phyloP scores from a whole-genome alignment of 2,797 vertebrate species.

The Thamnophis elegans region DNA sequence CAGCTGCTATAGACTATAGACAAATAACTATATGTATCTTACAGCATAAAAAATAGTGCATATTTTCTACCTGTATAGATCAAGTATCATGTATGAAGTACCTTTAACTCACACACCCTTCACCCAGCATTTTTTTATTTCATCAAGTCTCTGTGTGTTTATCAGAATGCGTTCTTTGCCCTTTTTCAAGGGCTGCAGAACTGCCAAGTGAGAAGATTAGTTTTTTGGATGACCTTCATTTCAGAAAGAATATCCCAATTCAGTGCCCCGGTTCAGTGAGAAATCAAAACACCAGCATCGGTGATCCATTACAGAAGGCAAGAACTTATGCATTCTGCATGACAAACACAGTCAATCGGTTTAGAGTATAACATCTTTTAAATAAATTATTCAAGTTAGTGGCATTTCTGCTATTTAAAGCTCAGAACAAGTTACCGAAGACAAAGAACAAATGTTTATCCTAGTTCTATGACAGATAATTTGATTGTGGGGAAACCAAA shows the following conservation, averaged over 20 bases:
- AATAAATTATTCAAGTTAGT: neutral
- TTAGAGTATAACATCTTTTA: neutral
- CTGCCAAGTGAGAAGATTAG: conserved; percentile 7
- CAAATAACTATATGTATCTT: neutral
- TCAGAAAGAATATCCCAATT: neutral
- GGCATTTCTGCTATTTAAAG: neutral
- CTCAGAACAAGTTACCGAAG: neutral
- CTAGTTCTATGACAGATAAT: neutral
- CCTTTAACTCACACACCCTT: neutral
- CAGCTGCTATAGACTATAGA: neutral
- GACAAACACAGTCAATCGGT: neutral
- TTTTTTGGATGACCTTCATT: conserved; percentile 25
- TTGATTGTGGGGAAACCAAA: neutral
- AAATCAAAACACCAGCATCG: conserved; percentile 21
- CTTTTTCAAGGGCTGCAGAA: conserved; percentile 36
- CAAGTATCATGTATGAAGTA: neutral
- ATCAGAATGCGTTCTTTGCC: conserved; percentile 25
- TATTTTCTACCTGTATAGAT: neutral
- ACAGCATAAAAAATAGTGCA: neutral
- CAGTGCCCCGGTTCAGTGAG: neutral
- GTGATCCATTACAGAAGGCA: neutral
- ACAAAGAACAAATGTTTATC: conserved; percentile 7
- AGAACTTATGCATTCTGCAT: neutral
- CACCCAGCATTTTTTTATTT: conserved; percentile 37
- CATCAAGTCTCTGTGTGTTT: neutral